Conservation (phyloP, 2,113 vertebrate species). For the Hymenochirus boettgeri region DNA sequence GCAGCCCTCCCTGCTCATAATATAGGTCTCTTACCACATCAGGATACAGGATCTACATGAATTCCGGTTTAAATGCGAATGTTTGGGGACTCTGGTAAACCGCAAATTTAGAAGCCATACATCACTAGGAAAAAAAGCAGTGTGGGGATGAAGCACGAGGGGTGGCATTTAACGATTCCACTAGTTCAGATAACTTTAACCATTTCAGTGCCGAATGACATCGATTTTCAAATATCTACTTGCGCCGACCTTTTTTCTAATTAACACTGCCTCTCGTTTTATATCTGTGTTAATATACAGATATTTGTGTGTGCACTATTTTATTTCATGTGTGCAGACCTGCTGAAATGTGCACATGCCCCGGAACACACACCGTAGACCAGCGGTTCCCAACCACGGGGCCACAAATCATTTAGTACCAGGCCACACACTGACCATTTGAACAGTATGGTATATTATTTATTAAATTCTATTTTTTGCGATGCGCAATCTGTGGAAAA, state of each 20-base stretch:
- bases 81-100: constrained; percentile 75
- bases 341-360: too few relatives aligned
- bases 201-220: constrained; percentile 43
- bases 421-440: too few relatives aligned
- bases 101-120: constrained; percentile 64
- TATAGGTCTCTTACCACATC: constrained; percentile 71
- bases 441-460: too few relatives aligned
- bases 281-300: too few relatives aligned
- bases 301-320: too few relatives aligned
- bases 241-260: not conserved
- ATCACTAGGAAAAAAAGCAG: constrained; percentile 49
- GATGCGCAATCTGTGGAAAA: too few relatives aligned
- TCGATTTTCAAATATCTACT: not conserved
- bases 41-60: constrained; percentile 73
- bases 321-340: too few relatives aligned
- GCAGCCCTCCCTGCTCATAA: constrained; percentile 46
- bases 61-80: constrained; percentile 70
- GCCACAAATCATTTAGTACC: too few relatives aligned
- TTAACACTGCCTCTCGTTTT: too few relatives aligned
- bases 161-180: constrained; percentile 60
- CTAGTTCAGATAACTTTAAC: constrained; percentile 32
- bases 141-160: constrained; percentile 41
- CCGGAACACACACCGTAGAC: too few relatives aligned
- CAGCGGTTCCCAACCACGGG: too few relatives aligned
- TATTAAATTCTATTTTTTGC: too few relatives aligned